These are phyloP conservation scores for Clarias laeviceps DNA, from an alignment of 2,797 vertebrate genomes.

Conservation along the genomic window DNA sequence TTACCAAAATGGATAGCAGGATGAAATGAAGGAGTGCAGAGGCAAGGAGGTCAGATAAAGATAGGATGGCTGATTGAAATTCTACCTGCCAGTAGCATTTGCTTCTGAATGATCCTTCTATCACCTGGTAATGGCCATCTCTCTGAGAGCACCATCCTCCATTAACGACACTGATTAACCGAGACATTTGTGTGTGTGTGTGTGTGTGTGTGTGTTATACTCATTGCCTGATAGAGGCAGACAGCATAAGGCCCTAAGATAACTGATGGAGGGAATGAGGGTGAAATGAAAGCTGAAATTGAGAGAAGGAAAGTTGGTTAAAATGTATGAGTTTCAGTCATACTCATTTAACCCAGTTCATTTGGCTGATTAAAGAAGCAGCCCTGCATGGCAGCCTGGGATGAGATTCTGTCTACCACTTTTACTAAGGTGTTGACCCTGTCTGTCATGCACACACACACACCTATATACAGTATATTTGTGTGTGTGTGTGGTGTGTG, in stretches of 20 bases:
- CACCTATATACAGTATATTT: too few species aligned
- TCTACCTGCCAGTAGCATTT: slow-evolving; percentile 63
- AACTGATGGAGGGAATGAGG: slow-evolving; percentile 46
- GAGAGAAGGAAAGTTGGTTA: slow-evolving; percentile 56
- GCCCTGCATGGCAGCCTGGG: slow-evolving; percentile 46
- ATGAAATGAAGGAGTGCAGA: slow-evolving; percentile 13
- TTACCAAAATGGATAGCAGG: not conserved
- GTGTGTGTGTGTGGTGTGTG: too few species aligned
- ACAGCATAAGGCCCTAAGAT: slow-evolving; percentile 55
- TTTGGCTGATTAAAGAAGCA: slow-evolving; percentile 65
- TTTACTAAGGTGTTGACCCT: slow-evolving; percentile 49
- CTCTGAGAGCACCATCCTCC: slow-evolving; percentile 62
- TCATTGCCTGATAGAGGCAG: slow-evolving; percentile 58
- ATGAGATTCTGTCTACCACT: slow-evolving; percentile 63
- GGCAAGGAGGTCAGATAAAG: not conserved
- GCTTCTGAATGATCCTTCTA: slow-evolving; percentile 55
- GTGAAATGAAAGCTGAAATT: slow-evolving; percentile 41
- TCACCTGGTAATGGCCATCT: slow-evolving; percentile 62
- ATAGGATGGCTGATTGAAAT: slow-evolving; percentile 61
- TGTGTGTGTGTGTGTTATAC: slow-evolving; percentile 37
- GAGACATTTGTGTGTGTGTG: slow-evolving; percentile 19
- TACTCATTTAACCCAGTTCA: slow-evolving; percentile 63
- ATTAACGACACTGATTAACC: slow-evolving; percentile 75
- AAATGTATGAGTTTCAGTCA: slow-evolving; percentile 73
- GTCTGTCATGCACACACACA: slow-evolving; percentile 45